These are phyloP conservation scores for Mus spicilegus DNA, from an alignment of 2,113 vertebrate species.

Conservation along the genomic window DNA sequence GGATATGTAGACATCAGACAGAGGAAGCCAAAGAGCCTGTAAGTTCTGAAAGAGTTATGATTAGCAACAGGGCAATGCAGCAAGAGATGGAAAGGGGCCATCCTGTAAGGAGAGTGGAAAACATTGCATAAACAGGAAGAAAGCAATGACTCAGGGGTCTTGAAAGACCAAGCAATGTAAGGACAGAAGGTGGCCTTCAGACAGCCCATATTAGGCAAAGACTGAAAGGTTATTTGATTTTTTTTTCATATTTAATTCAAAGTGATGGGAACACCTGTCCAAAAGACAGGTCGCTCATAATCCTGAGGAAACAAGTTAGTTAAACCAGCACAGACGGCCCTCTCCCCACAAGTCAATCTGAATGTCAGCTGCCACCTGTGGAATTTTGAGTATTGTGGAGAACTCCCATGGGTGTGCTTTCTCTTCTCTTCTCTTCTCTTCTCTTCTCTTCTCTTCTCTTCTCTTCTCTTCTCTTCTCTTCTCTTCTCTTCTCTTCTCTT, in stretches of 20 bases:
- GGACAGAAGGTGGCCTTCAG: not conserved
- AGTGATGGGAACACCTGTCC: not conserved
- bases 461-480: no score
- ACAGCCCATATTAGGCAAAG: not conserved
- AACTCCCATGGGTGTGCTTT: not conserved
- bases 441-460: not conserved
- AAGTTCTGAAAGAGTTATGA: not conserved
- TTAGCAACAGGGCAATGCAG: not conserved
- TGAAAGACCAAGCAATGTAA: conserved; percentile 7
- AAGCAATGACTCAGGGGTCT: not conserved
- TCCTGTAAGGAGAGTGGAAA: not conserved
- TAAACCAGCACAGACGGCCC: not conserved
- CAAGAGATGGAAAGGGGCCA: not conserved
- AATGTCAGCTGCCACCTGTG: not conserved
- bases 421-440: no score
- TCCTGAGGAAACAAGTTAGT: not conserved
- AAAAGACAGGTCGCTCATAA: not conserved
- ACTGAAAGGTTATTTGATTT: not conserved
- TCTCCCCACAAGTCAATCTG: not conserved
- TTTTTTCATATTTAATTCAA: not conserved
- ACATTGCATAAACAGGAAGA: not conserved
- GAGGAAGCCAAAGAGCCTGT: not conserved
- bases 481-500: no score
- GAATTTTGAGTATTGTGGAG: not conserved
- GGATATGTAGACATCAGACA: not conserved